Evolutionary conservation across 2,797 vertebrate genomes (phyloP), one percentile per base, ranked within the genome.

Genomic region (Denticeps clupeoides): DNA sequence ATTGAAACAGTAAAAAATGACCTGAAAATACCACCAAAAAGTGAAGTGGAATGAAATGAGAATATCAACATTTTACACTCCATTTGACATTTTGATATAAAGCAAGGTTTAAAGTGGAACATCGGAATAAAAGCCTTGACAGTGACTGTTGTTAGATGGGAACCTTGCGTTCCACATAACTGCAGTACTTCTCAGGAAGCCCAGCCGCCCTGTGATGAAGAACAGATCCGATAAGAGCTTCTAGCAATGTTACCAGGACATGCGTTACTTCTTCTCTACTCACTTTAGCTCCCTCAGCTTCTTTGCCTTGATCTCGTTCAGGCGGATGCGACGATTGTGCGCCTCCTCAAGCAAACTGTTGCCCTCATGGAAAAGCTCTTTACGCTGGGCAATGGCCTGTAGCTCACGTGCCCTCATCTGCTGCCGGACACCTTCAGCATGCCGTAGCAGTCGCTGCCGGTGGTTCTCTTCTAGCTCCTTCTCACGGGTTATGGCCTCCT

Each of bases 221-320:
- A 51, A 32, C 12, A 56, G 40, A 13, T 6, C 5, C 42, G 4
- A 10, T 18, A 41, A 3, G 33, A n/a, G 8, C 6, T 3, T 12
- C 32, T 10, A 7, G 18, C 18, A 33, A 28, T 8, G 2, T n/a
- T 11, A 25, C 27, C 10, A 31, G 2, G 29, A 4, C 7, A 22
- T n/a, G 21, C 7, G 24, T 16, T 23, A 23, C 19, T 11, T 23
- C 11, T 16, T 37, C 5, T 4, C 15, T 21, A 56, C 80, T 67
- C 47, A 96, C 93, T 78, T 89, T 24, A 97, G 81, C 58, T 95
- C 89, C 33, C 67, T 73, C 0, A 97, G 64, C 64, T 90, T 92
- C 63, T 81, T 87, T 48, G 73, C 69, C 64, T 87, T 89, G 60
- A 92, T 71, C 12, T 80, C 77, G 0, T 77, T 32, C 0, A 97